A percentile compares a stretch with the other conserved stretches of the same genome.
Evolutionary conservation across 2,113 vertebrate genomes (phyloP).

Genomic region (Tyto alba): DNA sequence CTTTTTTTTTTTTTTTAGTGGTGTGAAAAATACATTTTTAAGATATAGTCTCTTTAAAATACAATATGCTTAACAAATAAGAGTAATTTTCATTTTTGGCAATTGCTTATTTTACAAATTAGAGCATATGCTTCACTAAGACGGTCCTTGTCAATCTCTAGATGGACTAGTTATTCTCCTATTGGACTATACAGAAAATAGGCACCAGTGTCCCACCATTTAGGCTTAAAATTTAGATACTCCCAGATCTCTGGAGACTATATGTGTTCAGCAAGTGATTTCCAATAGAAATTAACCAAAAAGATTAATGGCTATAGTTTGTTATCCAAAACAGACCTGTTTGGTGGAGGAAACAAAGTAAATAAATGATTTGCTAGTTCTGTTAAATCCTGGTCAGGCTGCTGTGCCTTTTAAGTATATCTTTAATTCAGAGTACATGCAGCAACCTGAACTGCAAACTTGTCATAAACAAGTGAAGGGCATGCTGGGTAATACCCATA

Average conservation of each 20-base stretch:
- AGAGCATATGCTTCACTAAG: neutral
- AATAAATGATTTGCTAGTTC: neutral
- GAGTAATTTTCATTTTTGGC: neutral
- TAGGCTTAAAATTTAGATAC: neutral
- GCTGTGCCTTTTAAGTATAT: neutral
- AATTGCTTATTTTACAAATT: neutral
- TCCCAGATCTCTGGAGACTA: neutral
- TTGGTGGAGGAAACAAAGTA: neutral
- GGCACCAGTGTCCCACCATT: accelerated
- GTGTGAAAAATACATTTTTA: neutral
- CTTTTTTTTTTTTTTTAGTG: neutral
- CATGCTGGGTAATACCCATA: neutral
- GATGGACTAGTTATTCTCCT: neutral
- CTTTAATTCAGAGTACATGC: neutral
- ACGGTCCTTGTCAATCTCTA: neutral
- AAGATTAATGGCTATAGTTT: neutral
- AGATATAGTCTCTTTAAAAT: neutral
- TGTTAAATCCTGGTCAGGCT: neutral
- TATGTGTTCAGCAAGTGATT: neutral
- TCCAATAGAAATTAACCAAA: neutral
- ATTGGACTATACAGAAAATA: neutral
- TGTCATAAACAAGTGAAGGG: neutral
- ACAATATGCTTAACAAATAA: neutral
- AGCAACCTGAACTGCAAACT: neutral
- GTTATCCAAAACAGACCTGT: neutral